phyloP scores from a whole-genome alignment of 2,113 vertebrate genomes.

The Morone saxatilis region DNA sequence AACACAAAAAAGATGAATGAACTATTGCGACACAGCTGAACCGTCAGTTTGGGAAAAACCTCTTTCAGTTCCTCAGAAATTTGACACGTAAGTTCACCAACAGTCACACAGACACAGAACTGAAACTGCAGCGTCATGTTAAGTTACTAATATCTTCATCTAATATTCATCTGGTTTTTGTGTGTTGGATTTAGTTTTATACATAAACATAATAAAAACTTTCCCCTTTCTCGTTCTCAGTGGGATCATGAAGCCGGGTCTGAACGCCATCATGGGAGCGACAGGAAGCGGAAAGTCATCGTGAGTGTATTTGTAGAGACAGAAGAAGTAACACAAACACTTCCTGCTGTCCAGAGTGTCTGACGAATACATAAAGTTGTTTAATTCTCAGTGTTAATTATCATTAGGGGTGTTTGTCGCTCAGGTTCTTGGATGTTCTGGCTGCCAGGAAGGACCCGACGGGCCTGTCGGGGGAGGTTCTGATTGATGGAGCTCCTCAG shows the following conservation, averaged over 20 bases:
- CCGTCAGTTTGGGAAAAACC: neutral
- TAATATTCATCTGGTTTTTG: too few relatives aligned
- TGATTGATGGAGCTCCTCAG: constrained; percentile 91
- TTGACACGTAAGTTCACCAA: neutral
- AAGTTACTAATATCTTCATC: too few relatives aligned
- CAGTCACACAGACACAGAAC: neutral
- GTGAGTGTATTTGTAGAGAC: constrained; percentile 82
- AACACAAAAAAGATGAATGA: neutral
- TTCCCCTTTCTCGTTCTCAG: constrained; percentile 76
- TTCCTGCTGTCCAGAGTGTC: too few relatives aligned
- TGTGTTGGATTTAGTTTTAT: too few relatives aligned
- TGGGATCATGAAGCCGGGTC: constrained; percentile 94
- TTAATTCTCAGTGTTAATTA: too few relatives aligned
- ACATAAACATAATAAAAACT: too few relatives aligned
- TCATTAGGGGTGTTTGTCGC: neutral
- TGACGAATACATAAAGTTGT: too few relatives aligned
- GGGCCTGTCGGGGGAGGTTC: constrained; percentile 79
- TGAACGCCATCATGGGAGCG: constrained; percentile 96
- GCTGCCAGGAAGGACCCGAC: constrained; percentile 86
- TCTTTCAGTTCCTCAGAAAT: constrained; percentile 31
- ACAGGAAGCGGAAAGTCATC: constrained; percentile 97
- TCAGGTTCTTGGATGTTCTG: constrained; percentile 87
- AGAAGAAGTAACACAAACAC: neutral
- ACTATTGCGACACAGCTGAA: neutral
- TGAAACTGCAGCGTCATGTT: constrained; percentile 12